A percentile compares a stretch with the other conserved stretches of the same genome.
These are phyloP conservation scores for Murina feae DNA, from an alignment of 2,113 vertebrate species.

Conservation along the genomic window DNA sequence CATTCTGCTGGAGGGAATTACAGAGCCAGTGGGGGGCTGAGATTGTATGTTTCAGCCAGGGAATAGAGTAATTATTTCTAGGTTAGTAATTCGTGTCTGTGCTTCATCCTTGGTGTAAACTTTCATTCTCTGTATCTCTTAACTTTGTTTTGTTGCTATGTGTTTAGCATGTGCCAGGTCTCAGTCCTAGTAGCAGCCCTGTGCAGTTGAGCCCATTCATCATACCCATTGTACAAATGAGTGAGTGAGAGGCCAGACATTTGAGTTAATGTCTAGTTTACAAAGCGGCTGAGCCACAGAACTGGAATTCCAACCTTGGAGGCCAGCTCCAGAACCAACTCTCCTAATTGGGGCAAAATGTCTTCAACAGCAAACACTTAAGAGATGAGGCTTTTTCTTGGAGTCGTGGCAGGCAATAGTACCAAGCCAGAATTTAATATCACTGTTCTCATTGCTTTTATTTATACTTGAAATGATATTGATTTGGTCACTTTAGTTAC, in stretches of 20 bases:
- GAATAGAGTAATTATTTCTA: background rate
- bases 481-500: background rate
- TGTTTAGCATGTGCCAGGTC: background rate
- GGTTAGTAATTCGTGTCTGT: background rate
- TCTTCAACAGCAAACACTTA: background rate
- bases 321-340: background rate
- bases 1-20: background rate
- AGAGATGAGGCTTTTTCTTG: background rate
- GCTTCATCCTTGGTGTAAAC: background rate
- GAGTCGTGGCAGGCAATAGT: background rate
- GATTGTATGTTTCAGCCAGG: background rate
- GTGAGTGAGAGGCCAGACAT: background rate
- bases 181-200: background rate
- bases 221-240: background rate
- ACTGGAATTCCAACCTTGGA: background rate
- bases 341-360: background rate
- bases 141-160: background rate
- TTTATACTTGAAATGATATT: constrained; percentile 23
- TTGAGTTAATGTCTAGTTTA: background rate
- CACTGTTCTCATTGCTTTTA: background rate
- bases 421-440: background rate
- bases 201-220: background rate
- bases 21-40: background rate
- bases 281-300: background rate
- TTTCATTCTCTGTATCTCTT: background rate